Evolutionary conservation across 2,797 vertebrate species (phyloP).

Genomic region (Petrocephalus sullivani): DNA sequence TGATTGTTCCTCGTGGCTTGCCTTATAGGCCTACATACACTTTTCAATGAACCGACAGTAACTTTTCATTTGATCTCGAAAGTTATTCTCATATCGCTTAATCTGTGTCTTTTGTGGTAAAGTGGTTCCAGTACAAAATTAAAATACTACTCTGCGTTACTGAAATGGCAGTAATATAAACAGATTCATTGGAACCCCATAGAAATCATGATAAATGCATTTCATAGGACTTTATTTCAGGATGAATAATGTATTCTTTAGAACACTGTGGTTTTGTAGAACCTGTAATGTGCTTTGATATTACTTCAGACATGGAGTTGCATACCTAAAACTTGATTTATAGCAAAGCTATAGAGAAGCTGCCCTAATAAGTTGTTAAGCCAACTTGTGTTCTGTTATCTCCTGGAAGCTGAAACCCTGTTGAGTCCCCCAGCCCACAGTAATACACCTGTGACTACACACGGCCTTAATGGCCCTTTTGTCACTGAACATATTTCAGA

Average conservation of each 20-base stretch:
- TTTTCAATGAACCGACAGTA: slow-evolving; percentile 17
- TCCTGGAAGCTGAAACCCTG: neutral
- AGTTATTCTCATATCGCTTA: neutral
- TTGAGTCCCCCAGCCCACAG: neutral
- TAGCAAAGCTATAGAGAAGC: neutral
- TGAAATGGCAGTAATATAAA: neutral
- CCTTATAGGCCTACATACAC: neutral
- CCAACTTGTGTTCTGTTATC: neutral
- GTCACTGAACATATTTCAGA: neutral
- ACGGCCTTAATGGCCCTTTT: neutral
- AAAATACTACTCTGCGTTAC: neutral
- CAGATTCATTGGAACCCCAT: neutral
- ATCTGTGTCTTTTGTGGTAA: neutral
- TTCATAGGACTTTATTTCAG: neutral
- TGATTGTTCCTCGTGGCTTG: slow-evolving; percentile 29
- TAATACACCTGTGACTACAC: neutral
- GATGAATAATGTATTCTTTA: neutral
- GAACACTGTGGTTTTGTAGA: neutral
- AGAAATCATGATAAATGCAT: neutral
- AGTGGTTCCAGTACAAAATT: neutral
- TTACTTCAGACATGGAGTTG: neutral
- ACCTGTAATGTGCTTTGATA: neutral
- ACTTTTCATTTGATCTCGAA: slow-evolving; percentile 13
- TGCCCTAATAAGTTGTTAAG: slow-evolving; percentile 16
- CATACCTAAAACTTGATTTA: slow-evolving; percentile 8